Evolutionary conservation across 2,888 invertebrate genomes (phyloP), one percentile per base, ranked within the genome.

Genomic region (Orthosia gothica): DNA sequence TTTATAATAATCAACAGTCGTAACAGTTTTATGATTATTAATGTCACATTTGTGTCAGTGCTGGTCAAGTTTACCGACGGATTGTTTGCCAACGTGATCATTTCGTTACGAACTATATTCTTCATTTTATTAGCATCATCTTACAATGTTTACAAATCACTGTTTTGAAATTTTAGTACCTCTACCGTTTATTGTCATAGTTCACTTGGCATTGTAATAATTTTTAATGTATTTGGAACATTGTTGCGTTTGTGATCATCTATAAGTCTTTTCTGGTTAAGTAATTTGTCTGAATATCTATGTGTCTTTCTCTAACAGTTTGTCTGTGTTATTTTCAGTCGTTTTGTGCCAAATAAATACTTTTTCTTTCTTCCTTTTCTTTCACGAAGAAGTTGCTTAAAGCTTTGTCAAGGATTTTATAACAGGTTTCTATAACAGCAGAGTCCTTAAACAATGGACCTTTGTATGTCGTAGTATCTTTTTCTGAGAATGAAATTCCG

Each of bases 1-100:
- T 66, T 78, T 63, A 70, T 72, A 59, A 67, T 78, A 59, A 77
- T 63, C 26, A 63, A 32, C 23, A 23, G 55, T 65, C 18, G 49
- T 81, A 71, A 82, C 74, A 58, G 9, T 74, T 81, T 69, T 55
- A 71, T 68, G 63, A 71, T 70, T 52, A 64, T 68, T 64, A 55
- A 58, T 59, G 61, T 67, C 74, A 74, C 61, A 64, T 70, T 57
- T 70, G n/a, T 62, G 73, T 65, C 65, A 69, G 47, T 40, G 32
- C 15, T 61, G 70, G 61, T 71, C 64, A 74, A 74, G 68, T 71
- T 50, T 58, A 70, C 52, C 12, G 12, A 50, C 9, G 12, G 49
- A 23, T 61, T 50, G 55, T 73, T 72, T 68, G 55, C 55, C 59
- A 76, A 78, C 65, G 74, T 82, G 78, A 78, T 62, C n/a, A 47